These are phyloP conservation scores for Raja brachyura DNA, from an alignment of 2,113 vertebrate species.

Conservation along the genomic window DNA sequence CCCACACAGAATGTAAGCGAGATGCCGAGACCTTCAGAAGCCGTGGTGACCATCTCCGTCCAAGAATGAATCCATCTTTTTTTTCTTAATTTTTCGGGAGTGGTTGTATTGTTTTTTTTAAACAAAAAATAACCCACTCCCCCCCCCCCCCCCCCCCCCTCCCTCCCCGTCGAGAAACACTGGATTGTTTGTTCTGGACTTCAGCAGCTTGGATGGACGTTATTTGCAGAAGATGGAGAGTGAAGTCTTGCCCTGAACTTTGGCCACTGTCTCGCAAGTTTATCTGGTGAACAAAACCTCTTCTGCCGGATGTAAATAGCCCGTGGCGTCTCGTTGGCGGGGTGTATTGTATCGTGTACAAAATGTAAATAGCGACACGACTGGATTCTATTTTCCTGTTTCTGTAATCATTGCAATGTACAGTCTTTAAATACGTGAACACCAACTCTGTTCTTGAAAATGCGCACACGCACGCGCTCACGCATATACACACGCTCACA, in stretches of 20 bases:
- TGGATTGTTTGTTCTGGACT: not conserved
- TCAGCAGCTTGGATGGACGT: not conserved
- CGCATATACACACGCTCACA: too few species aligned
- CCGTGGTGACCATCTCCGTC: not conserved
- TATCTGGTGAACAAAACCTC: slow-evolving; percentile 21
- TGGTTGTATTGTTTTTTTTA: too few species aligned
- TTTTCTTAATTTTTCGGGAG: too few species aligned
- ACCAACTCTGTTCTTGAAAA: not conserved
- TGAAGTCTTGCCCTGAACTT: not conserved
- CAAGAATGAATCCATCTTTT: slow-evolving; percentile 18
- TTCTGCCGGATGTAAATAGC: slow-evolving; percentile 24
- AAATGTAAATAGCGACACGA: slow-evolving; percentile 16
- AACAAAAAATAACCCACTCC: too few species aligned
- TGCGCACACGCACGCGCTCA: not conserved
- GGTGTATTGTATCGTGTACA: not conserved
- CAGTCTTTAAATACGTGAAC: not conserved
- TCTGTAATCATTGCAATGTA: not conserved
- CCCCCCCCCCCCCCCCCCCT: too few species aligned
- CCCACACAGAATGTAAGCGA: slow-evolving; percentile 5
- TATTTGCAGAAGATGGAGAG: not conserved
- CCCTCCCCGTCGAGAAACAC: not conserved
- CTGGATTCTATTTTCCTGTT: not conserved
- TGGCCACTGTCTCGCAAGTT: slow-evolving; percentile 33
- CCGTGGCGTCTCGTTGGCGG: slow-evolving; percentile 31
- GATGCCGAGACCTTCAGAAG: not conserved